Percentiles rank a stretch among this genome's conserved stretches.
phyloP scores from a whole-genome alignment of 2,113 vertebrate genomes.

The Apus apus region DNA sequence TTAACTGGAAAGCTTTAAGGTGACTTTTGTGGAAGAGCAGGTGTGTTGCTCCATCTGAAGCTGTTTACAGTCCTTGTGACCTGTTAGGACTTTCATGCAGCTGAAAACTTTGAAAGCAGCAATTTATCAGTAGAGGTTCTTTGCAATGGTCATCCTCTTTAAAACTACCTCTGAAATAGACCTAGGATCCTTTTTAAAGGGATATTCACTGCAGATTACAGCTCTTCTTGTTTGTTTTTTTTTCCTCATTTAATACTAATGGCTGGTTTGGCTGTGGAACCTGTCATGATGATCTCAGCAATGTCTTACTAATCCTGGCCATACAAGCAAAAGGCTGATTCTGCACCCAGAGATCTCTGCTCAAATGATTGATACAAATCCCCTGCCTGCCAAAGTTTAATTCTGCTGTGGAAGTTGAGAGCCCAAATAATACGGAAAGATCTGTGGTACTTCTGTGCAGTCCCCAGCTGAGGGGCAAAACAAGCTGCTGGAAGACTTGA shows the following conservation, averaged over 20 bases:
- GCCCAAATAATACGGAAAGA: conserved; percentile 26
- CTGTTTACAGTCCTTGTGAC: neutral
- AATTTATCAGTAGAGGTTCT: neutral
- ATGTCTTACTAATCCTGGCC: conserved; percentile 59
- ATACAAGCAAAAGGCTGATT: conserved; percentile 62
- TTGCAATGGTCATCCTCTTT: neutral
- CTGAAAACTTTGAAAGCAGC: neutral
- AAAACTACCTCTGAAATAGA: conserved; percentile 12
- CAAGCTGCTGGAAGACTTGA: neutral
- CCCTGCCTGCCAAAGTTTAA: conserved; percentile 25
- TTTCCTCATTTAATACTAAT: neutral
- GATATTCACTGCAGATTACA: neutral
- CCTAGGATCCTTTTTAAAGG: neutral
- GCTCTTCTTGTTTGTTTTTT: neutral
- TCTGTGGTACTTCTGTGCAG: neutral
- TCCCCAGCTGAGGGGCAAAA: neutral
- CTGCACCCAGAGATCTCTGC: conserved; percentile 54
- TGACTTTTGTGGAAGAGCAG: neutral
- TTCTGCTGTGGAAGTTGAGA: neutral
- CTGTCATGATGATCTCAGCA: conserved; percentile 59
- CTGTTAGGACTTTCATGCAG: neutral
- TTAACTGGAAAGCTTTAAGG: neutral
- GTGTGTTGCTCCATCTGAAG: neutral
- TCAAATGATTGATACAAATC: conserved; percentile 41
- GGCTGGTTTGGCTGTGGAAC: conserved; percentile 7